Conservation (phyloP, 2,113 vertebrate species). For the Ariopsis seemanni region DNA sequence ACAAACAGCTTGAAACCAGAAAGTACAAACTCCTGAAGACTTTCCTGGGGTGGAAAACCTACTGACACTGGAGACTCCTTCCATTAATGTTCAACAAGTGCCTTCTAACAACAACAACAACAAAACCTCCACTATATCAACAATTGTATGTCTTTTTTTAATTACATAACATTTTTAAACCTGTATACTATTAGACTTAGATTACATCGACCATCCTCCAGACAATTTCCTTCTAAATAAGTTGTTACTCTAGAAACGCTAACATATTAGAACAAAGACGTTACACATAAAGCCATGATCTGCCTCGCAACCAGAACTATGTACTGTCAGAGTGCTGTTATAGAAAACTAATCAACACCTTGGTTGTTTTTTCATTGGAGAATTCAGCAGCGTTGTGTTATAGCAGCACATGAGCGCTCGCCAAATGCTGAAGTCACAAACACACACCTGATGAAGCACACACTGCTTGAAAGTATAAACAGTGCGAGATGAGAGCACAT, state of each 20-base stretch:
- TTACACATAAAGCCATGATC: not conserved
- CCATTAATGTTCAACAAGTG: not conserved
- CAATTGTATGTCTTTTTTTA: not conserved
- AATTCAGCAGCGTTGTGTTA: not conserved
- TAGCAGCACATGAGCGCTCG: not conserved
- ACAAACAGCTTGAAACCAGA: not conserved
- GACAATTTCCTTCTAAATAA: not conserved
- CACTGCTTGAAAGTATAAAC: not conserved
- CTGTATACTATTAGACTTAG: not conserved
- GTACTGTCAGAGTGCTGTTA: not conserved
- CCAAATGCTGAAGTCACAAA: not conserved
- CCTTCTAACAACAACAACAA: not conserved
- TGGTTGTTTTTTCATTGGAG: not conserved
- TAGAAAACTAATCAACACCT: not conserved
- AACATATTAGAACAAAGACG: not conserved
- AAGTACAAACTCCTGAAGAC: not conserved
- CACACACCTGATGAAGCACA: constrained; percentile 10
- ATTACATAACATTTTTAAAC: not conserved
- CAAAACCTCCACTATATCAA: not conserved
- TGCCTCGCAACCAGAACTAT: not conserved
- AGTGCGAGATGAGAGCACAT: not conserved
- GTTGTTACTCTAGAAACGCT: not conserved
- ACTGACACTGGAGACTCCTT: not conserved
- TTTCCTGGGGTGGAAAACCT: not conserved
- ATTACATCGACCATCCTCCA: not conserved